These are phyloP conservation scores for Butorides virescens DNA, from an alignment of 2,113 vertebrate genomes.

Conservation along the genomic window DNA sequence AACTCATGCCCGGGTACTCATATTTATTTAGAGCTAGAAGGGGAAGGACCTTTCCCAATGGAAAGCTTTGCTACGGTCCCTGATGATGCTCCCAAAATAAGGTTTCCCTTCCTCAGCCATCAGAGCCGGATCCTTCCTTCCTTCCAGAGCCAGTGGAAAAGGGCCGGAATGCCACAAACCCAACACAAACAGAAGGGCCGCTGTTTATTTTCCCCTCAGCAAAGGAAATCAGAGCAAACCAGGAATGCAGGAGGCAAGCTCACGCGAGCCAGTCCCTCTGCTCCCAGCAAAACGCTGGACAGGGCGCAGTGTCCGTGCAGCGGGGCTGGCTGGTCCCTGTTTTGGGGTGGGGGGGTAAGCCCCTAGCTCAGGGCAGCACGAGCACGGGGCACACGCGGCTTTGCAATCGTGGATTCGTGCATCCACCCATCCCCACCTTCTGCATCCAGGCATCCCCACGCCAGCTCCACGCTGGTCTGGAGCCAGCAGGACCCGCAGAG, in stretches of 20 bases:
- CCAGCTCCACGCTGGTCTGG: no score
- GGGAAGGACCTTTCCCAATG: neutral
- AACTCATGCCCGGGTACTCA: neutral
- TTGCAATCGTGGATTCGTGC: rapidly evolving
- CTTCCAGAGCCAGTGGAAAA: neutral
- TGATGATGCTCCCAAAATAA: neutral
- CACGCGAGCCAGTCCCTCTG: neutral
- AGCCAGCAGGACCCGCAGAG: neutral
- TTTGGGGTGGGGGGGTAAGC: neutral
- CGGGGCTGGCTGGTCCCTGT: neutral
- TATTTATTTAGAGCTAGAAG: neutral
- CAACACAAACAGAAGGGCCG: neutral
- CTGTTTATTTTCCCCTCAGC: neutral
- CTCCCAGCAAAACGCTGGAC: neutral
- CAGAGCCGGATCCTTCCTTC: neutral
- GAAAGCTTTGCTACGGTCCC: neutral
- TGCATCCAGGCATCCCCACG: neutral
- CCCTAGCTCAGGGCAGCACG: neutral
- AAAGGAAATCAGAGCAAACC: neutral
- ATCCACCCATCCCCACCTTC: rapidly evolving
- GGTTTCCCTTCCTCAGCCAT: neutral
- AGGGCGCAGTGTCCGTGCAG: neutral
- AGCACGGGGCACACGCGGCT: neutral
- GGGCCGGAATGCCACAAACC: neutral
- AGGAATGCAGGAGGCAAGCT: neutral